Base-by-base conservation (phyloP, 2,797 vertebrate genomes). In the Tenualosa ilisha region DNA sequence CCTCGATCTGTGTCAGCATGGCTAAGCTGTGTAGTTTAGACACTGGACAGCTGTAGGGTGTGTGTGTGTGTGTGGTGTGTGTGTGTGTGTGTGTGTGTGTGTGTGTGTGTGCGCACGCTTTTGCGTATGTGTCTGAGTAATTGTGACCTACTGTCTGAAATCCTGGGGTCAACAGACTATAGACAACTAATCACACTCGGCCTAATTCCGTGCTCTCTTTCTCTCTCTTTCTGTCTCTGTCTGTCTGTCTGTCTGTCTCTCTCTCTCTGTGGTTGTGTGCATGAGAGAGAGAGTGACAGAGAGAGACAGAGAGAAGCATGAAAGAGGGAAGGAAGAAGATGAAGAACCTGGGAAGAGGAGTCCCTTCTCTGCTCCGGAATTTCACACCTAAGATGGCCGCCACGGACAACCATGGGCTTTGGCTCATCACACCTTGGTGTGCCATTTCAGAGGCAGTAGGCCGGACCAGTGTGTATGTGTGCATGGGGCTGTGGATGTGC, bases 401-500 rank as follows among this genome's bases (percentile, higher is more conserved):
- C 68, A 40, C 17, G 65, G 65, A 11, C 65, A 17, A 40, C 26
- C 65, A 26, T 72, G 65, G 65, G 65, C 26, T 72, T 31, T 40
- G 68, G 68, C 68, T 37, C 37, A 75, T 75, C 68, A 20, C 68
- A 75, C 68, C 68, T 75, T 17, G 68, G 68, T 75, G 68, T 75
- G 37, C 68, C 37, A 75, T 75, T 40, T 40, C 37, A 40, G 68
- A 43, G 68, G 17, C 37, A 13, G 68, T 17, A 37, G 68, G 68
- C 37, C 37, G 12, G 13, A 75, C 13, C 68, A 22, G 68, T 17
- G 68, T 17, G 50, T 51, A 49, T 49, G 46, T 49, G 46, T 49
- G 46, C 3, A 49, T 4, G 46, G 1, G 31, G 0, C 1, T 31
- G 31, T 46, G 46, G 1, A 46, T 46, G 46, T 46, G 46, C 3